phyloP scores from a whole-genome alignment of 2,797 vertebrate species.

The Acomys russatus region DNA sequence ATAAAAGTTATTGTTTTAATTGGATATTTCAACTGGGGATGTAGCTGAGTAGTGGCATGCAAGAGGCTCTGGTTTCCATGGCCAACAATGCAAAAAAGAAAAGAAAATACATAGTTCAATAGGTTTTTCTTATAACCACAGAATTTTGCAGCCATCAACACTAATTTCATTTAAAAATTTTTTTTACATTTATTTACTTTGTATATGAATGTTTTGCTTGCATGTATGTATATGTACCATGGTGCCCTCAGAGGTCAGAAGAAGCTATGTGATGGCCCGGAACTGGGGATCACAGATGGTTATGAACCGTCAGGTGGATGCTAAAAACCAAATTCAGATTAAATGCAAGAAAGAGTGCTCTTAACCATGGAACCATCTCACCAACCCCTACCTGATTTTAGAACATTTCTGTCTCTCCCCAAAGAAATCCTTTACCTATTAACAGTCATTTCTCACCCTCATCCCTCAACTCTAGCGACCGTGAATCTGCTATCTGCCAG shows the following conservation, averaged over 20 bases:
- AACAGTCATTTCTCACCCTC: not conserved
- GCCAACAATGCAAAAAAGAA: not conserved
- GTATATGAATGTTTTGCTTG: not conserved
- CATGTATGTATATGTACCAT: not conserved
- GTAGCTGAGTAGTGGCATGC: not conserved
- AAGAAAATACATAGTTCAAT: not conserved
- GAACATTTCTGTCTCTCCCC: conserved; percentile 20
- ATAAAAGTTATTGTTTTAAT: conserved; percentile 28
- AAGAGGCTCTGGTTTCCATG: not conserved
- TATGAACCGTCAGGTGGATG: not conserved
- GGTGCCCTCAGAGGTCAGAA: not conserved
- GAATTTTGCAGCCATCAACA: conserved; percentile 23
- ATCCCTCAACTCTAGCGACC: not conserved
- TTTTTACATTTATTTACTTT: not conserved
- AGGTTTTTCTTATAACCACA: not conserved
- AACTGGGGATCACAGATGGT: not conserved
- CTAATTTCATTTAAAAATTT: not conserved
- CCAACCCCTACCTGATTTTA: conserved; percentile 40
- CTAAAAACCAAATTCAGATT: not conserved
- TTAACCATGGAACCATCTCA: not conserved
- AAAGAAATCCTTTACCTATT: conserved; percentile 51
- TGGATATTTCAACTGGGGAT: not conserved
- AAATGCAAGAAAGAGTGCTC: not conserved
- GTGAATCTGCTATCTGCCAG: conserved; percentile 1
- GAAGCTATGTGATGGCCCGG: not conserved